These are phyloP conservation scores for Drosophila equinoxialis DNA, from an alignment of 1,140 invertebrate genomes.

Conservation along the genomic window DNA sequence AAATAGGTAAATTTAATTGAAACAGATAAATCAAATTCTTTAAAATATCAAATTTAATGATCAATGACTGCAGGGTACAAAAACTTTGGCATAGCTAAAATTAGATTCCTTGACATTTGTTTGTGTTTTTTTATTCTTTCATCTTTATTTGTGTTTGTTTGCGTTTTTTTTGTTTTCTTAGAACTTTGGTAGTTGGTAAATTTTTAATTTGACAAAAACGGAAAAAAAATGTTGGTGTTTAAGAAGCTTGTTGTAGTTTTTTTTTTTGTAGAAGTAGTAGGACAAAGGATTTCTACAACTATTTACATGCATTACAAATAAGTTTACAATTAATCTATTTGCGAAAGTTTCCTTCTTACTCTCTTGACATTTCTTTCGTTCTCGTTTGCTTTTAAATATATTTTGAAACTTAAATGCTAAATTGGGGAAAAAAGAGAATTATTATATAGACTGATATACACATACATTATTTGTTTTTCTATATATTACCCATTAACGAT, in stretches of 20 bases:
- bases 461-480: background rate
- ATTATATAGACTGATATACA: slow-evolving; percentile 23
- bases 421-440: slow-evolving; percentile 27
- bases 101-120: slow-evolving; percentile 2
- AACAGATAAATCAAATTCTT: too few relatives aligned
- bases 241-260: background rate
- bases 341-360: slow-evolving; percentile 17
- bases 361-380: background rate
- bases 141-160: slow-evolving; percentile 34
- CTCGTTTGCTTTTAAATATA: slow-evolving; percentile 47
- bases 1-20: too few relatives aligned
- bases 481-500: too few relatives aligned
- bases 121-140: slow-evolving; percentile 14
- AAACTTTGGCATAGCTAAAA: too few relatives aligned
- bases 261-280: slow-evolving; percentile 25
- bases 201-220: slow-evolving; percentile 54
- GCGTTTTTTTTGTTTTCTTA: slow-evolving; percentile 36
- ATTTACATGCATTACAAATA: slow-evolving; percentile 75
- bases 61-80: too few relatives aligned
- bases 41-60: too few relatives aligned
- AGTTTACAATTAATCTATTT: slow-evolving; percentile 32
- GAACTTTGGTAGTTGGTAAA: slow-evolving; percentile 51
- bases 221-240: slow-evolving; percentile 23
- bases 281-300: slow-evolving; percentile 47
- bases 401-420: slow-evolving; percentile 43